Evolutionary conservation across 2,113 vertebrate species (phyloP).

Genomic region (Cryptoleucopteryx plumbea): DNA sequence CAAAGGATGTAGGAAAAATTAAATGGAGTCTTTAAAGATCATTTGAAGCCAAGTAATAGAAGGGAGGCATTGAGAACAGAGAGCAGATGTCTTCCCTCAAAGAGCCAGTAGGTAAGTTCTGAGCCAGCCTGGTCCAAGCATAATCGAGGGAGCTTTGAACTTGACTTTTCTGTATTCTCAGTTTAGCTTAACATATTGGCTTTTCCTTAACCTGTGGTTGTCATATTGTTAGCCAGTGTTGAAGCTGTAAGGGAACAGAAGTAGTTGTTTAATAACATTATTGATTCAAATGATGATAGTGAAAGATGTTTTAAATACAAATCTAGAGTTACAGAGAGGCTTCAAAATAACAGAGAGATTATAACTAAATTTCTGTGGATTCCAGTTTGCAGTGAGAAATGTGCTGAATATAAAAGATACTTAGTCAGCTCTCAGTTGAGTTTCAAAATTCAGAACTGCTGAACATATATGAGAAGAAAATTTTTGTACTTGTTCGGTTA

Average conservation of each 20-base stretch:
- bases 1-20: slow-evolving; percentile 41
- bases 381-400: not conserved
- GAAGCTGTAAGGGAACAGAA: slow-evolving; percentile 59
- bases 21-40: slow-evolving; percentile 49
- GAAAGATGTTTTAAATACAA: not conserved
- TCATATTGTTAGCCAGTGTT: slow-evolving; percentile 80
- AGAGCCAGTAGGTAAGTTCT: slow-evolving; percentile 39
- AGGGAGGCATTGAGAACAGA: slow-evolving; percentile 25
- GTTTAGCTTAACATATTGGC: not conserved
- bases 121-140: not conserved
- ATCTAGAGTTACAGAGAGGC: not conserved
- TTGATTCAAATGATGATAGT: not conserved
- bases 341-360: not conserved
- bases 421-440: not conserved
- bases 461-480: not conserved
- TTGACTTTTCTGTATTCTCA: slow-evolving; percentile 22
- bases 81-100: slow-evolving; percentile 36
- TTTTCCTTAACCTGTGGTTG: not conserved
- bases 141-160: slow-evolving; percentile 15
- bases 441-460: not conserved
- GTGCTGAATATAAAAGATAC: not conserved
- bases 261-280: not conserved
- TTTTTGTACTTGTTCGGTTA: not conserved
- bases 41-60: slow-evolving; percentile 34
- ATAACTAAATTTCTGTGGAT: not conserved